Evolutionary conservation across 2,797 vertebrate genomes (phyloP).

Genomic region (Artibeus lituratus): DNA sequence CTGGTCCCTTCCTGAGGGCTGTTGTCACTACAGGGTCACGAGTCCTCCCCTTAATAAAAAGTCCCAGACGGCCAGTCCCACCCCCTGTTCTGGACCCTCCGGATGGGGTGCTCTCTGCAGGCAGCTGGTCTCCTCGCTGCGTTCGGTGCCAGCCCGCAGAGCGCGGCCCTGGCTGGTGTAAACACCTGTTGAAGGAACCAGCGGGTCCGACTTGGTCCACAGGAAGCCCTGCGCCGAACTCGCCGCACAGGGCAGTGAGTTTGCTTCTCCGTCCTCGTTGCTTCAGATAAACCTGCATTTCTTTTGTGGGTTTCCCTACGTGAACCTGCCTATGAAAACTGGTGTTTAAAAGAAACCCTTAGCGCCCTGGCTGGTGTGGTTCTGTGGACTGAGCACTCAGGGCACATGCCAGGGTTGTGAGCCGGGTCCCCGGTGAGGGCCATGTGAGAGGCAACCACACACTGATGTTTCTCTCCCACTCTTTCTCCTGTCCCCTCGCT

Average conservation of each 20-base stretch:
- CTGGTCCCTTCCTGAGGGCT: background rate
- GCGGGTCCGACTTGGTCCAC: fast-evolving
- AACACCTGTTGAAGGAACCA: fast-evolving
- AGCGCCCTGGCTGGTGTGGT: too few relatives aligned
- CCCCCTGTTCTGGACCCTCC: fast-evolving
- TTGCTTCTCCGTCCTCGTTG: fast-evolving
- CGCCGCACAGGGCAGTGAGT: fast-evolving
- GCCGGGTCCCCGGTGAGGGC: too few relatives aligned
- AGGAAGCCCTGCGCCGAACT: fast-evolving
- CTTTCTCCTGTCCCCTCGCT: too few relatives aligned
- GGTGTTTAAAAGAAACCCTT: background rate
- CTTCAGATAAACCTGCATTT: background rate
- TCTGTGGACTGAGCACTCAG: too few relatives aligned
- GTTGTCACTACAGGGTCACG: background rate
- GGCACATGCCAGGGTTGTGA: too few relatives aligned
- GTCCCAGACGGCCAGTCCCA: background rate
- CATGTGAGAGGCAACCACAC: too few relatives aligned
- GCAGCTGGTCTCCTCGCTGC: fast-evolving
- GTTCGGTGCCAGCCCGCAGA: fast-evolving
- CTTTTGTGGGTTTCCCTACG: background rate
- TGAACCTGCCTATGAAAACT: background rate
- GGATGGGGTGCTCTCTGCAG: fast-evolving
- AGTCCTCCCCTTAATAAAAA: background rate
- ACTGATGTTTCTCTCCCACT: too few relatives aligned
- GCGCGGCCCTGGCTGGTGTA: fast-evolving